A percentile compares a stretch with the other conserved stretches of the same genome.
phyloP scores from a whole-genome alignment of 2,113 vertebrate genomes.

The Capreolus pygargus region DNA sequence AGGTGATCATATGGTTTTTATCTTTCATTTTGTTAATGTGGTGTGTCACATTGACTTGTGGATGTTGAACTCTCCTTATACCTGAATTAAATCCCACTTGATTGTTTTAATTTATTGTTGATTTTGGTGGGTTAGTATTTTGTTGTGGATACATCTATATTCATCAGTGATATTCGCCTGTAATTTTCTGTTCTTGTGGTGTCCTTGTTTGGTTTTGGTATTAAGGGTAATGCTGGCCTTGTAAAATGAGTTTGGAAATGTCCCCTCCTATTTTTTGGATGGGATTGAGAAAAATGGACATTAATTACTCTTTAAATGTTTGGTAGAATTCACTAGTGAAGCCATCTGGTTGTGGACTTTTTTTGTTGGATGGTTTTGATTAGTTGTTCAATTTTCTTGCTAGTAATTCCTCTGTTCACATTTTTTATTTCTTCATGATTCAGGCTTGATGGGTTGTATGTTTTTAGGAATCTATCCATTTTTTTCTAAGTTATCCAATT shows the following conservation, averaged over 20 bases:
- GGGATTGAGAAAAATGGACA: not conserved
- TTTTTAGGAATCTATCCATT: not conserved
- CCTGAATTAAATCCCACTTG: not conserved
- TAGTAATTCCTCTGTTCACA: not conserved
- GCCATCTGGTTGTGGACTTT: not conserved
- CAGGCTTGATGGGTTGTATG: not conserved
- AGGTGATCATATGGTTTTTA: not conserved
- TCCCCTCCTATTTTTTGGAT: not conserved
- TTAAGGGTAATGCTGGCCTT: not conserved
- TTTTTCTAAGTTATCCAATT: not conserved
- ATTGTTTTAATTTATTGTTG: not conserved
- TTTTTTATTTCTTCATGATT: not conserved
- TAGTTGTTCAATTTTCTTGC: not conserved
- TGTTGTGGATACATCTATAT: not conserved
- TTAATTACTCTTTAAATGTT: not conserved
- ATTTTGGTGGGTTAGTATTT: not conserved
- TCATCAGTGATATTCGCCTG: not conserved
- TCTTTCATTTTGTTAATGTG: not conserved
- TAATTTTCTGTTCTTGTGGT: not conserved
- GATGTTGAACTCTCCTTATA: not conserved
- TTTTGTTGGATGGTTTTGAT: not conserved
- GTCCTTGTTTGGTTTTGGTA: not conserved
- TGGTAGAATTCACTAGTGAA: not conserved
- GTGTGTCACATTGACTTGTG: not conserved
- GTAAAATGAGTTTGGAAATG: not conserved